Base-by-base conservation (phyloP, 2,113 vertebrate species). In the Hoplias malabaricus region DNA sequence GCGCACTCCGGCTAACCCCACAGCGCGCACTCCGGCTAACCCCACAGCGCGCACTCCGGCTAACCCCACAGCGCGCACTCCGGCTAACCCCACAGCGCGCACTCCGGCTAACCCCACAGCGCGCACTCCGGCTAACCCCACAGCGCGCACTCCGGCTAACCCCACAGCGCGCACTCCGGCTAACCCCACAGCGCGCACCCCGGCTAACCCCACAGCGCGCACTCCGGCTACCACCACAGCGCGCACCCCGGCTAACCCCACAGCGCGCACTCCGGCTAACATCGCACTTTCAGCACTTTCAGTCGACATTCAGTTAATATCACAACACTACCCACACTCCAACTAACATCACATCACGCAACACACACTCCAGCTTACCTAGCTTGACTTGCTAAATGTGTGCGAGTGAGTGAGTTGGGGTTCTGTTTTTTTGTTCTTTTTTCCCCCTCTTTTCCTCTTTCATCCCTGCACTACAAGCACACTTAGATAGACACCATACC, bases 21-120 rank as follows among this genome's bases (percentile, higher is more conserved):
- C n/a, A n/a, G n/a, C n/a, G n/a, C 50, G 12, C 53, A 46, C 27
- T 61, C 75, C 34, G 50, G 56, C 42, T 46, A 50, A 69, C 68
- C 53, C 46, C 4, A 38, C 36, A 38, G 9, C 4, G 9, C 9
- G 36, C n/a, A n/a, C n/a, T n/a, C n/a, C n/a, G n/a, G n/a, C n/a
- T n/a, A n/a, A n/a, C n/a, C n/a, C n/a, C n/a, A n/a, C 36, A 38
- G 4, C 31, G 21, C 34, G 25, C 62, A 36, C 63, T 42, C 38
- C 23, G 23, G n/a, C n/a, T n/a, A n/a, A n/a, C n/a, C n/a, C n/a
- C n/a, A n/a, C n/a, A n/a, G n/a, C n/a, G n/a, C 50, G 12, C 53
- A 46, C 27, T 61, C 75, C 34, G 50, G 56, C 42, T 46, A 50
- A 69, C 68, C 53, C 46, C 4, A 38, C 36, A 38, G 9, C 4